phyloP scores from a whole-genome alignment of 1,140 invertebrate species.

The Conopomorpha cramerella region DNA sequence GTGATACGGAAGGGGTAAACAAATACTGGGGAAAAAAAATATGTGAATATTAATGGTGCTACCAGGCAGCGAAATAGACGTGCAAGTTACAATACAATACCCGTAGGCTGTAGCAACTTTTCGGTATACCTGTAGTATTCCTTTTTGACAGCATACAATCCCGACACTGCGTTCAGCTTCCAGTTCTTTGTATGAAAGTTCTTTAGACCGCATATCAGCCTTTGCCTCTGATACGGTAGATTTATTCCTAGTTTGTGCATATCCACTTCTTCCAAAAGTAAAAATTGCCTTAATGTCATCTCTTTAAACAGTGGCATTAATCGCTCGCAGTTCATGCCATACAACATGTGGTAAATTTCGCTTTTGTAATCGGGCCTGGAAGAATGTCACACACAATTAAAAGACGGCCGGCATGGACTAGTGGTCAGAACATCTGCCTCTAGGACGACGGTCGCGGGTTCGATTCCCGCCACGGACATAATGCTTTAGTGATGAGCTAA shows the following conservation, averaged over 20 bases:
- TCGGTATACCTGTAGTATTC: conserved; percentile 29
- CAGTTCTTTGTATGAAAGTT: conserved; percentile 61
- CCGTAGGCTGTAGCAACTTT: too few species aligned
- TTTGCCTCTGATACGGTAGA: conserved; percentile 58
- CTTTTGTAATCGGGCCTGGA: conserved; percentile 35
- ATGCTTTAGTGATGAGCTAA: too few species aligned
- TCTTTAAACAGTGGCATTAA: conserved; percentile 40
- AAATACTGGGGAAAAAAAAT: too few species aligned
- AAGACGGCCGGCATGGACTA: too few species aligned
- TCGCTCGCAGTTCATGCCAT: conserved; percentile 61
- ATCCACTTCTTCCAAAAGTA: conserved; percentile 57
- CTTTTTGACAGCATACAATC: conserved; percentile 22
- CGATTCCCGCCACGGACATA: too few species aligned
- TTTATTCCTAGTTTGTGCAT: conserved; percentile 56
- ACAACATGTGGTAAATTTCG: conserved; percentile 47
- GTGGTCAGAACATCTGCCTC: too few species aligned
- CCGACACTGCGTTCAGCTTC: conserved; percentile 45
- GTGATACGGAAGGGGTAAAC: too few species aligned
- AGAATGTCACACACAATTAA: too few species aligned
- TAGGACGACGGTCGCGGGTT: too few species aligned
- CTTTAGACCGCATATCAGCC: conserved; percentile 44
- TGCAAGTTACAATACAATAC: too few species aligned
- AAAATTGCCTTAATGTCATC: conserved; percentile 56
- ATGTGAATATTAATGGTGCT: too few species aligned
- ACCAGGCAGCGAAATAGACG: too few species aligned